Evolutionary conservation across 1,140 invertebrate species (phyloP), one percentile per base, ranked within the genome.

Genomic region (Dinoponera quadriceps): DNA sequence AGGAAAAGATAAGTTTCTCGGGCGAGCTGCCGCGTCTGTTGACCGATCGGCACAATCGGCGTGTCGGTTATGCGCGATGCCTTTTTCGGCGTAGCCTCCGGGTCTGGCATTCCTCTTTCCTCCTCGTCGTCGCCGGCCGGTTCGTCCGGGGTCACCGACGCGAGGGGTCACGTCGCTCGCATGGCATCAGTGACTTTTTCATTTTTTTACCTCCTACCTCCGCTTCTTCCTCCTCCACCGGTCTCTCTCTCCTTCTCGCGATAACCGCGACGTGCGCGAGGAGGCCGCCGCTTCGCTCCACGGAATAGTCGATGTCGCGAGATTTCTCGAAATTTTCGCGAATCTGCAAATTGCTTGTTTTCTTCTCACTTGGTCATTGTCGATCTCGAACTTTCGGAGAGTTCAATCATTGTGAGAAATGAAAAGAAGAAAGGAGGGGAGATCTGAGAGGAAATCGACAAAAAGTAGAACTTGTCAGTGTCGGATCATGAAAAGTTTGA

Each of bases 111-210:
- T 86, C 75, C 83, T 81, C 84, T 88, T 85, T 83, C 86, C 57
- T 69, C 82, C 57, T 69, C 82, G 82, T 75, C 82, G 82, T 87
- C 86, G 87, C 81, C 63, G 87, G 83, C 86, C 88, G 88, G 88
- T 86, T 89, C 87, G 84, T 89, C 83, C 85, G 89, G 85, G 89
- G 89, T 90, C 89, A 89, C 69, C 85, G 83, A 90, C 85, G n/a
- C n/a, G 85, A 89, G 87, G 82, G 89, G 89, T 90, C 89, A 90
- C 89, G 87, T 90, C 86, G 89, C 86, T 90, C 89, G 89, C 89
- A 90, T 89, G 89, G 86, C 88, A 89, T 86, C 86, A 74, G 65
- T 77, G 75, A 86, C 78, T 90, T 90, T 84, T 90, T 90, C 85
- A 86, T 81, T 88, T 81, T 88, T 90, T 84, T 85, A 74, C 49